Evolutionary conservation across 2,797 vertebrate genomes (phyloP).

Genomic region (Cossypha caffra): DNA sequence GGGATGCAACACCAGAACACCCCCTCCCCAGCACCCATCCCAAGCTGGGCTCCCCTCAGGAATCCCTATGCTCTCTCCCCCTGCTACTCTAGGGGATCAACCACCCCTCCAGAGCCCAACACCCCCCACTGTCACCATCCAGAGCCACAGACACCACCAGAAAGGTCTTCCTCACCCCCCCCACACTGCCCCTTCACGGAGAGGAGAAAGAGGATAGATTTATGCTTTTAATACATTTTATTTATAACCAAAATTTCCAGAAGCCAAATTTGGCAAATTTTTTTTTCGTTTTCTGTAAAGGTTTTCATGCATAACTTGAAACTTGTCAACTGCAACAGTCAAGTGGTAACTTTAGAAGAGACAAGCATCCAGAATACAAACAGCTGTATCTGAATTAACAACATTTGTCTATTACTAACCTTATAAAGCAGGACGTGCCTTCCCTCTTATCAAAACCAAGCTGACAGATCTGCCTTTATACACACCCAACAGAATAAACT

Average conservation of each 20-base stretch:
- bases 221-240: constrained; percentile 63
- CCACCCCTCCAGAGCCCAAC: background rate
- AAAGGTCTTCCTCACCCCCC: accelerated
- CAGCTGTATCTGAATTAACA: constrained; percentile 55
- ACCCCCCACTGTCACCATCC: background rate
- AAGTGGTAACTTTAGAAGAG: constrained; percentile 55
- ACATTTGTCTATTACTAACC: constrained; percentile 67
- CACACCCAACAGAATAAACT: constrained; percentile 69
- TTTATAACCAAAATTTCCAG: constrained; percentile 67
- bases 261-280: constrained; percentile 14
- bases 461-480: constrained; percentile 63
- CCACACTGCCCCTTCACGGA: background rate
- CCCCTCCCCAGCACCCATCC: accelerated
- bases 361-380: constrained; percentile 62
- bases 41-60: too few relatives aligned
- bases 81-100: background rate
- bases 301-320: constrained; percentile 70
- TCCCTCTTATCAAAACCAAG: constrained; percentile 67
- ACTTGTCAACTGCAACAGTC: constrained; percentile 63
- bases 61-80: background rate
- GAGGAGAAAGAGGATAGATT: constrained; percentile 6
- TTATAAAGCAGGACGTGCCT: constrained; percentile 64
- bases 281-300: background rate
- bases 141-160: background rate
- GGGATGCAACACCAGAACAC: background rate